Evolutionary conservation across 2,888 invertebrate genomes (phyloP), one percentile per base, ranked within the genome.

Genomic region (Aspidapion aeneum): DNA sequence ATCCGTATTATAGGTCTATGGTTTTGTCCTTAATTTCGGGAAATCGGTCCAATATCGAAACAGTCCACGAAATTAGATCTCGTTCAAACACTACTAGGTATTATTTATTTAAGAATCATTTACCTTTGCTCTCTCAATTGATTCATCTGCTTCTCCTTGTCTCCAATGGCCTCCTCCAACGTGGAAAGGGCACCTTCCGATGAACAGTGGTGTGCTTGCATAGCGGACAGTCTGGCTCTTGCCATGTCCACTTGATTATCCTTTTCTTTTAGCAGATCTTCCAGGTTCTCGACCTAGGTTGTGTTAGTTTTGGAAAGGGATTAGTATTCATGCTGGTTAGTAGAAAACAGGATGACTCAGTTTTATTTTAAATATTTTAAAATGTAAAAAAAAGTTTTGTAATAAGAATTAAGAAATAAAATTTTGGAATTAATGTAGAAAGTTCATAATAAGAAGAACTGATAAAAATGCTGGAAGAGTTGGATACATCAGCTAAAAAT

Each of bases 211-310:
- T 96, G 96, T 17, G 94, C 94, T 83, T 96, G 96, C 89, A 96
- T 93, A 64, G 96, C 94, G 57, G 93, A 92, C 58, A 94, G 80
- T 71, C 96, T 86, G 35, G 94, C 94, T 70, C 96, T 84, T 1
- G 96, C 94, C 91, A 95, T 94, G 74, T 96, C 95, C 61, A 99
- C 93, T 84, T 98, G 97, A 81, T 95, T 95, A 78, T 99, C 98
- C 82, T 98, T 98, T 79, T 99, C 99, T 81, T 96, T 95, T 59
- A 99, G 84, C 60, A 96, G 84, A 77, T 98, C 98, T 83, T 99
- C 99, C 69, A 98, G 83, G 79, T 96, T 97, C 82, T 99, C 98
- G 77, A 98, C 94, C 96, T 98, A 66, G 21, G 51, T 58, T 48
- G 18, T 56, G n/a, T 52, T 18, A 52, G 52, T 18, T n/a, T 48